Base-by-base conservation (phyloP, 2,113 vertebrate genomes). In the Salminus brasiliensis region DNA sequence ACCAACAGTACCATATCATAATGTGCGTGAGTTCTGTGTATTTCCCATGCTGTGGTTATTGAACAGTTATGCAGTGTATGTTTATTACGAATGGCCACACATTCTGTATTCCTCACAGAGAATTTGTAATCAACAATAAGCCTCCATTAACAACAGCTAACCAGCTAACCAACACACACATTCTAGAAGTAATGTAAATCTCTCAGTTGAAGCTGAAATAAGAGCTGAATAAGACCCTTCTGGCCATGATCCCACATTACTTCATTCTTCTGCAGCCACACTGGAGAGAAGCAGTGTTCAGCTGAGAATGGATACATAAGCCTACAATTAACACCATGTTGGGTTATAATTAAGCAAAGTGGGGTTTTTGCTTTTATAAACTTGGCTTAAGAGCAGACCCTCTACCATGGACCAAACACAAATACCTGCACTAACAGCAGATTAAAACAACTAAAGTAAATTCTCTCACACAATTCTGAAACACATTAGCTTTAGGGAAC, bases 301-400 rank as follows among this genome's bases (percentile, higher is more conserved):
- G 7, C 18, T 0, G 12, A 60, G 39, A 9, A 59, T n/a, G 18
- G 5, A 4, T 59, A 10, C 13, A 67, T 23, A 76, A 29, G 36
- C 12, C 74, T 67, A 27, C 23, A 39, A 47, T 67, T 1, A 55
- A 25, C 52, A 55, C 21, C 6, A 49, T 8, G 32, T 39, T 60
- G 45, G 32, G 25, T 47, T 68, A 16, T 67, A 77, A 77, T 68
- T 43, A 68, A 27, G 29, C 36, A 60, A 76, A 66, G 21, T 34
- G 43, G 9, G 57, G 62, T n/a, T 30, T 53, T 76, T 60, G 52
- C 11, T 53, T 21, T 57, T 29, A 68, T 21, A 67, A 16, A 47
- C 27, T 52, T 66, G 15, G 15, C n/a, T 39, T 62, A 59, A 53
- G 39, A 63, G 15, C 5, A 25, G 7, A 60, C 4, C n/a, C n/a